Evolutionary conservation across 1,140 invertebrate species (phyloP).

Genomic region (Saxidomus purpurata): DNA sequence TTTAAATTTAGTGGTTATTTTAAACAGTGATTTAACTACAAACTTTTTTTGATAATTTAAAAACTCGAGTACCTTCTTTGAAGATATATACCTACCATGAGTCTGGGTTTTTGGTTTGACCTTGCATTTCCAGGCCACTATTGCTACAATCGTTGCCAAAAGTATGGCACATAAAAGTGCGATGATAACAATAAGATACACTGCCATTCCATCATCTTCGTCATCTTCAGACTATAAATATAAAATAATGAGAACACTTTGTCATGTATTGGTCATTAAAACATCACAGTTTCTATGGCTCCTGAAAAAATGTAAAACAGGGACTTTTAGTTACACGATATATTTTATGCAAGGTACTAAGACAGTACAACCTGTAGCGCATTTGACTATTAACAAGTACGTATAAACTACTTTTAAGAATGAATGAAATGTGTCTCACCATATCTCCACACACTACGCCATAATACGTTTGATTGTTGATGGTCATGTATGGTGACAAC

Average conservation of each 20-base stretch:
- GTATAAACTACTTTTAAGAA: too few relatives aligned
- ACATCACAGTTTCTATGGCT: too few relatives aligned
- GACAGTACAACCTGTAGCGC: too few relatives aligned
- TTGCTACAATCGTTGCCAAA: background rate
- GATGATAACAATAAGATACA: constrained; percentile 36
- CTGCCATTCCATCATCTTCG: background rate
- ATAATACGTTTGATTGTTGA: constrained; percentile 17
- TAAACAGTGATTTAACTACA: too few relatives aligned
- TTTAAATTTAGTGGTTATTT: too few relatives aligned
- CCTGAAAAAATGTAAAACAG: background rate
- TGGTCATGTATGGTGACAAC: constrained; percentile 30
- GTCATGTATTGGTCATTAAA: too few relatives aligned
- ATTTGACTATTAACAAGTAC: too few relatives aligned
- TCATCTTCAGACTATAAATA: background rate
- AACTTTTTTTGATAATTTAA: too few relatives aligned
- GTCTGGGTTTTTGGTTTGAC: constrained; percentile 49
- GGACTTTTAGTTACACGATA: background rate
- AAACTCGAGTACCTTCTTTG: too few relatives aligned
- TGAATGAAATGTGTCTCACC: too few relatives aligned
- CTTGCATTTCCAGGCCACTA: background rate
- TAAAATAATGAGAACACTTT: background rate
- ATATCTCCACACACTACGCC: constrained; percentile 20
- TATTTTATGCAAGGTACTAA: background rate
- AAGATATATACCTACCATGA: constrained; percentile 40
- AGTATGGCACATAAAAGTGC: background rate